Evolutionary conservation across 2,888 invertebrate species (phyloP).

Genomic region (Brassicogethes aeneus): DNA sequence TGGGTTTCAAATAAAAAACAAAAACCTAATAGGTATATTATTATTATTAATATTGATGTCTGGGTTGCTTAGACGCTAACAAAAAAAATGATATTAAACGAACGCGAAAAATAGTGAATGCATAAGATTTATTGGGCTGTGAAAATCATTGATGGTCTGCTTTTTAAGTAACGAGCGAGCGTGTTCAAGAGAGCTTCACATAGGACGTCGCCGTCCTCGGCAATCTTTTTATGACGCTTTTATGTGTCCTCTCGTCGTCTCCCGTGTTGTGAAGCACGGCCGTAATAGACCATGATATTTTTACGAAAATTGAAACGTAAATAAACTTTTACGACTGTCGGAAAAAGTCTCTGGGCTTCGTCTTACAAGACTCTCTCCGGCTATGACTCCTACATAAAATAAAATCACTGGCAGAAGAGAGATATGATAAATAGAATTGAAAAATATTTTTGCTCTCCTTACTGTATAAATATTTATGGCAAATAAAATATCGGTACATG

Average conservation of each 20-base stretch:
- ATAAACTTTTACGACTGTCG: constrained; percentile 36
- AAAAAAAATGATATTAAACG: too few relatives aligned
- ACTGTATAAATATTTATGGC: not conserved
- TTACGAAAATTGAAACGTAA: constrained; percentile 41
- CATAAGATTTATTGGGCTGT: too few relatives aligned
- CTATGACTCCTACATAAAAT: constrained; percentile 9
- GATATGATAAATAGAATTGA: not conserved
- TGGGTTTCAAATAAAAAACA: too few relatives aligned
- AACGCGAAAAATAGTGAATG: too few relatives aligned
- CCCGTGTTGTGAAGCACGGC: constrained; percentile 28
- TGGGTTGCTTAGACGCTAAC: too few relatives aligned
- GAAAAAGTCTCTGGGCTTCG: constrained; percentile 16
- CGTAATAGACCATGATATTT: constrained; percentile 41
- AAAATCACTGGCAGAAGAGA: constrained; percentile 12
- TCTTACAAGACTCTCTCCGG: not conserved
- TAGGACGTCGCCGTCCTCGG: constrained; percentile 34
- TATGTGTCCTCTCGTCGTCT: constrained; percentile 31
- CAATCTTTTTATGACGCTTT: constrained; percentile 36
- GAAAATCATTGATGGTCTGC: too few relatives aligned
- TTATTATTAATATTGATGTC: too few relatives aligned
- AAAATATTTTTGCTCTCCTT: not conserved
- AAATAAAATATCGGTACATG: not conserved
- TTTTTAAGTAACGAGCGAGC: too few relatives aligned
- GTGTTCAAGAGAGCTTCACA: constrained; percentile 32
- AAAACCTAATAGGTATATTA: too few relatives aligned